phyloP scores from a whole-genome alignment of 2,113 vertebrate genomes.

The Lathamus discolor region DNA sequence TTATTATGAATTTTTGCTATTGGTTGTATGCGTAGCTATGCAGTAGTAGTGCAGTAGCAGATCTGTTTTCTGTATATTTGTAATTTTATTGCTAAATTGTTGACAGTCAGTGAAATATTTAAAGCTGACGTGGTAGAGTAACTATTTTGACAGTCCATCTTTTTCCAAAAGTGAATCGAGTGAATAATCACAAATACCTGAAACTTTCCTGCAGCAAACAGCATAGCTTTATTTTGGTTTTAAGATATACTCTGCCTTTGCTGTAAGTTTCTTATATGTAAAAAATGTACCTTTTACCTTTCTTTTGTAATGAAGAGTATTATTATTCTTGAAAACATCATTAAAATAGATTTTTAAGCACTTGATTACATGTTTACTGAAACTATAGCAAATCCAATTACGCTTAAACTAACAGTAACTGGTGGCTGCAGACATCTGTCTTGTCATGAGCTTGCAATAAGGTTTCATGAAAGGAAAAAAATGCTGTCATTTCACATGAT shows the following conservation, averaged over 20 bases:
- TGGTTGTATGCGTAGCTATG: slow-evolving; percentile 62
- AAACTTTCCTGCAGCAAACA: slow-evolving; percentile 50
- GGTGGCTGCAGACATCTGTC: not conserved
- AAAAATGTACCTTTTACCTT: slow-evolving; percentile 55
- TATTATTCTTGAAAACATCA: slow-evolving; percentile 70
- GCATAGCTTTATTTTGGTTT: slow-evolving; percentile 68
- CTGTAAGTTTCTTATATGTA: slow-evolving; percentile 66
- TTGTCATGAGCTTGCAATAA: not conserved
- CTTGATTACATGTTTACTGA: not conserved
- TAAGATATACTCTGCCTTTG: slow-evolving; percentile 54
- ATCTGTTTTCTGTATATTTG: slow-evolving; percentile 52
- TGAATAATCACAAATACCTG: slow-evolving; percentile 19
- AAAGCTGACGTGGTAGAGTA: not conserved
- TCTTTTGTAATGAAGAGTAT: slow-evolving; percentile 75
- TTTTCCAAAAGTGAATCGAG: slow-evolving; percentile 42
- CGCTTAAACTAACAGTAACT: not conserved
- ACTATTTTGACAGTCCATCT: not conserved
- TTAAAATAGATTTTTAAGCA: slow-evolving; percentile 78
- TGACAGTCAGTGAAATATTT: slow-evolving; percentile 3
- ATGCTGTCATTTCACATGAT: not conserved
- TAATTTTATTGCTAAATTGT: slow-evolving; percentile 40
- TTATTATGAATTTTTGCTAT: slow-evolving; percentile 65
- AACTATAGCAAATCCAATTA: not conserved
- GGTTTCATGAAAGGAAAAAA: not conserved
- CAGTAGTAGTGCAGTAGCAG: slow-evolving; percentile 23